Conservation (phyloP, 2,113 vertebrate species). For the Dermatemys mawii region DNA sequence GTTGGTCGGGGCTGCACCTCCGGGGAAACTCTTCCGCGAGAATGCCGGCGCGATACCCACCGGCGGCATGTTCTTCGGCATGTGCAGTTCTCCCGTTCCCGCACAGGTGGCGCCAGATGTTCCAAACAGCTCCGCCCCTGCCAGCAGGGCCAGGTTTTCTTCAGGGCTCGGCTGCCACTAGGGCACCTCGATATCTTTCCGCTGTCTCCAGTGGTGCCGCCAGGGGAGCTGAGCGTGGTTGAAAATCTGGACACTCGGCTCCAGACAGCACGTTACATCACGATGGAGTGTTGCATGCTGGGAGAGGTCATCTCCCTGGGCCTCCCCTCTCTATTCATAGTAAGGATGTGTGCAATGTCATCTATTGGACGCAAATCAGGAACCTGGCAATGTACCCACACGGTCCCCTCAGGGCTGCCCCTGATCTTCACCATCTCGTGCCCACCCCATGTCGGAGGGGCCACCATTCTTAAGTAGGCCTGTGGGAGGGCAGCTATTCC, state of each 20-base stretch:
- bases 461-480: background rate
- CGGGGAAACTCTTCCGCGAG: too few species aligned
- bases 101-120: rapidly evolving
- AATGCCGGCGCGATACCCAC: background rate
- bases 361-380: background rate
- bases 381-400: background rate
- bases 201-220: background rate
- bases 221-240: background rate
- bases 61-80: background rate
- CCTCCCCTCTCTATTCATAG: background rate
- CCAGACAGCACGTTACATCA: background rate
- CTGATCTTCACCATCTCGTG: background rate
- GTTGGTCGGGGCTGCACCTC: background rate
- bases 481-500: background rate
- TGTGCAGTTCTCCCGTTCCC: too few species aligned
- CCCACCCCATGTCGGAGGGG: background rate
- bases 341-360: background rate
- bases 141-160: background rate
- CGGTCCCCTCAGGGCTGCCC: too few species aligned
- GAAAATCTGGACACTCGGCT: background rate
- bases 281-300: background rate
- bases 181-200: background rate
- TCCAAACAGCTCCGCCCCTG: rapidly evolving
- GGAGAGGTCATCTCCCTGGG: background rate
- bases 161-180: background rate